These are phyloP conservation scores for Trichonephila clavata DNA, from an alignment of 1,140 invertebrate genomes.

Conservation along the genomic window DNA sequence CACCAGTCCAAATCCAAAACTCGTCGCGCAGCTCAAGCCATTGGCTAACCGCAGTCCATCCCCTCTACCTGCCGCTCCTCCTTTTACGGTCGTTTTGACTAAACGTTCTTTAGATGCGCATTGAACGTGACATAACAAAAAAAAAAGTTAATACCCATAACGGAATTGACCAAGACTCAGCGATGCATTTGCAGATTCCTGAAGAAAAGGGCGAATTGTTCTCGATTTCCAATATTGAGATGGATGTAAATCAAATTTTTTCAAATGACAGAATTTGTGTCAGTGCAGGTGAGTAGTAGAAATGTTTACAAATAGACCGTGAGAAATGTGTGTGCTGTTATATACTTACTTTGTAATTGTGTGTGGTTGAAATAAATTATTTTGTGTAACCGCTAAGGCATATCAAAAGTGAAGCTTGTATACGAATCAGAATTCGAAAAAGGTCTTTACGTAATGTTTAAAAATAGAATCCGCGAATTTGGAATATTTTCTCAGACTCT, in stretches of 20 bases:
- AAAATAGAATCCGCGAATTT: too few relatives aligned
- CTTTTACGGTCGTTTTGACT: neutral
- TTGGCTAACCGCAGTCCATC: conserved; percentile 24
- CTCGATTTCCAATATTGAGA: neutral
- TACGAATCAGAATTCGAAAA: too few relatives aligned
- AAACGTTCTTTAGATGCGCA: neutral
- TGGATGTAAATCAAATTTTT: neutral
- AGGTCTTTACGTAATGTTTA: too few relatives aligned
- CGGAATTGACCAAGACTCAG: neutral
- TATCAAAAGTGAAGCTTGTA: too few relatives aligned
- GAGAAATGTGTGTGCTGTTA: too few relatives aligned
- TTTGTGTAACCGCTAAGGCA: too few relatives aligned
- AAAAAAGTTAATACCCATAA: too few relatives aligned
- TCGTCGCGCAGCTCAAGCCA: neutral
- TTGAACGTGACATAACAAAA: neutral
- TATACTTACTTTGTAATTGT: too few relatives aligned
- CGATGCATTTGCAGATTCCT: neutral
- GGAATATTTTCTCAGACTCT: too few relatives aligned
- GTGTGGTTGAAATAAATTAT: too few relatives aligned
- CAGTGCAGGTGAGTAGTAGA: neutral
- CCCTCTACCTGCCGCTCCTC: neutral
- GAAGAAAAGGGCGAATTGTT: neutral
- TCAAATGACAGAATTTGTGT: neutral
- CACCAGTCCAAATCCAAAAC: conserved; percentile 4
- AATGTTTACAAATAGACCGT: too few relatives aligned